phyloP scores from a whole-genome alignment of 1,140 invertebrate species.

The Muscidifurax raptorellus region DNA sequence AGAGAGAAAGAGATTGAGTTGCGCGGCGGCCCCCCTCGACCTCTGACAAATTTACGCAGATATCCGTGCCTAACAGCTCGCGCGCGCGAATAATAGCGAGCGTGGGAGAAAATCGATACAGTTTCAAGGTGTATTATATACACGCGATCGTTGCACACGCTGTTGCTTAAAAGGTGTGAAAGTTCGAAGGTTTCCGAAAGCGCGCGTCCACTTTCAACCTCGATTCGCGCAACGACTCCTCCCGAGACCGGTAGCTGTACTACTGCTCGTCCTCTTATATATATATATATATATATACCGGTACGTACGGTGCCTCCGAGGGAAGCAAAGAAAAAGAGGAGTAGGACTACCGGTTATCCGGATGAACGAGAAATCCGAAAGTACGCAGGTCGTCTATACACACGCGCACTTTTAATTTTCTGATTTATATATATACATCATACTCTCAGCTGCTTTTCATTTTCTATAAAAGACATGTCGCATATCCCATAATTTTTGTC shows the following conservation, averaged over 20 bases:
- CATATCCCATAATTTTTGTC: neutral
- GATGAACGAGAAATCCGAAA: slow-evolving; percentile 27
- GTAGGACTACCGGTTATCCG: slow-evolving; percentile 18
- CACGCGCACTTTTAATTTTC: too few species aligned
- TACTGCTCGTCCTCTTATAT: neutral
- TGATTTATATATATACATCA: too few species aligned
- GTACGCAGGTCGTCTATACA: neutral
- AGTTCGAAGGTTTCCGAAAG: slow-evolving; percentile 47
- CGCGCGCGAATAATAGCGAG: neutral
- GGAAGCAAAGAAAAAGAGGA: neutral
- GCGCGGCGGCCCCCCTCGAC: neutral
- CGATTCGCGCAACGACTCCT: neutral
- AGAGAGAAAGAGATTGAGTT: neutral
- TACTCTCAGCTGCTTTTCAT: too few species aligned
- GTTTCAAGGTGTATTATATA: neutral
- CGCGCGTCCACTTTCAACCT: slow-evolving; percentile 32
- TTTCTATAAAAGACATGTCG: neutral
- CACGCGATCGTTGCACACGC: neutral
- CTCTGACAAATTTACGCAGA: slow-evolving; percentile 36
- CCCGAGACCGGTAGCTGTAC: neutral
- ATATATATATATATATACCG: neutral
- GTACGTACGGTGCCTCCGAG: neutral
- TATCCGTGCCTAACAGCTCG: neutral
- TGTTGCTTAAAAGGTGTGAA: slow-evolving; percentile 50
- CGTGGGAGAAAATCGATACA: neutral